These are phyloP conservation scores for Malaclemys terrapin DNA, from an alignment of 2,113 vertebrate genomes.

Conservation along the genomic window DNA sequence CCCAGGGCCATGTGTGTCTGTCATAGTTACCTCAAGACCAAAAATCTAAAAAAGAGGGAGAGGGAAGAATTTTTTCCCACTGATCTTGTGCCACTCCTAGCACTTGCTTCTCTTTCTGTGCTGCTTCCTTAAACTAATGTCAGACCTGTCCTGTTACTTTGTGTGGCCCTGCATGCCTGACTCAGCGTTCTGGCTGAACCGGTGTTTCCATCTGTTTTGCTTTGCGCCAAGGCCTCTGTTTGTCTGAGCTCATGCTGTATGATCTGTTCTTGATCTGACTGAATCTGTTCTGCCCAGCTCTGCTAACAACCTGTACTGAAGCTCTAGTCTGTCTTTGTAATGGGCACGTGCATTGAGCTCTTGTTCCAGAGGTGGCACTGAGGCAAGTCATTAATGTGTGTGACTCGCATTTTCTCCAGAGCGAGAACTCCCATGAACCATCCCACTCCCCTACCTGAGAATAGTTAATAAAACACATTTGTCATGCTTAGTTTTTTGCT, in stretches of 20 bases:
- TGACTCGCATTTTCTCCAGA: neutral
- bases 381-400: fast-evolving
- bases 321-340: neutral
- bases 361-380: neutral
- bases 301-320: neutral
- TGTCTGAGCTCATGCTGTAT: neutral
- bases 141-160: neutral
- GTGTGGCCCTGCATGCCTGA: neutral
- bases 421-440: neutral
- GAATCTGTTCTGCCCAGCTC: neutral
- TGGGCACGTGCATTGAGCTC: neutral
- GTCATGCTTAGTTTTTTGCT: neutral
- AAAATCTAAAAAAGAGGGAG: fast-evolving
- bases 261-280: neutral
- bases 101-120: neutral
- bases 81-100: neutral
- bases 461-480: neutral
- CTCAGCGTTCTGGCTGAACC: neutral
- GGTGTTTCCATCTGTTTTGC: neutral
- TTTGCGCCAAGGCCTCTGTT: neutral
- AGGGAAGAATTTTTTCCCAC: neutral
- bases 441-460: fast-evolving
- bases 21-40: neutral
- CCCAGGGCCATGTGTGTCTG: fast-evolving
- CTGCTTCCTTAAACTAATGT: neutral